Evolutionary conservation across 2,888 invertebrate genomes (phyloP), one percentile per base, ranked within the genome.

Genomic region (Tipula confusa): DNA sequence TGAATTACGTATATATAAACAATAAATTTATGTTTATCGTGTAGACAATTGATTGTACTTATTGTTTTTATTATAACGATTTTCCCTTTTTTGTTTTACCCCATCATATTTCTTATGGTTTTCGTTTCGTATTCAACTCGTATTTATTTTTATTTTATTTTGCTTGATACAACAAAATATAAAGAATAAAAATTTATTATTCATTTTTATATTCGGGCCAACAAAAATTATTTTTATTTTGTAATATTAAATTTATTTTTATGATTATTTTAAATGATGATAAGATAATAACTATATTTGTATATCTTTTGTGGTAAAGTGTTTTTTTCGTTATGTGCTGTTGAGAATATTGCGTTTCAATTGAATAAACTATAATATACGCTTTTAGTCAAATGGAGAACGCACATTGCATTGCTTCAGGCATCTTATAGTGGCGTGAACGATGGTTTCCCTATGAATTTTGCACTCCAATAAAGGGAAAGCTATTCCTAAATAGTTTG

Each of bases 21-120:
- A 43, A 9, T 15, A 64, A 64, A 64, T 64, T 64, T 64, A 64
- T 64, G 24, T 18, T 24, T 64, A 64, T 64, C 64, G 64, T 64
- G 64, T 64, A 64, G 64, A 64, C 64, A 64, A 64, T 64, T 64
- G 64, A 64, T 64, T 64, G 64, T 64, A 24, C 64, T 64, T 64
- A 64, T 64, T 24, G 24, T 64, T 64, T 64, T 64, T 64, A 64
- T 64, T 64, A 64, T 64, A 64, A 7, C 64, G 64, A 64, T 64
- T 64, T 64, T 64, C 64, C 64, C 24, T 24, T 64, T 64, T 64
- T 11, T 33, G 2, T 33, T 33, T 11, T 9, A 18, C 24, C 9
- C 9, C 64, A 24, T 7, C 24, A 64, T 9, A n/a, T 64, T n/a
- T 24, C 18, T 64, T 64, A 18, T 64, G 64, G 24, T 9, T 18